Evolutionary conservation across 2,113 vertebrate genomes (phyloP).

Genomic region (Anser brachyrhynchus): DNA sequence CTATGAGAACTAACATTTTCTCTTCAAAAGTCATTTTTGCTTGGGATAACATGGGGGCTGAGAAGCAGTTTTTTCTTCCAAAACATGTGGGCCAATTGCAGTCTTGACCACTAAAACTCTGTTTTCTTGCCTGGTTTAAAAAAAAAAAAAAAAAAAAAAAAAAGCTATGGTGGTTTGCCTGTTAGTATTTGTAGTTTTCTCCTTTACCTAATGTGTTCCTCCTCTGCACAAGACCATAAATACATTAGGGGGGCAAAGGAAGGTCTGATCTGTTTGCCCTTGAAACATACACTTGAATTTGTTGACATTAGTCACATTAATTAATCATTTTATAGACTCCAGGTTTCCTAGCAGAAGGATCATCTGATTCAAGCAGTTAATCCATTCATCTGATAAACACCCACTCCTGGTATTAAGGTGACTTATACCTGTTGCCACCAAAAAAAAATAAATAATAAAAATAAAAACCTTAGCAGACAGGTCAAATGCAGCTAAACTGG

Average conservation of each 20-base stretch:
- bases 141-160: not conserved
- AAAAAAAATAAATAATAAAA: not conserved
- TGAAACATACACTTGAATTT: not conserved
- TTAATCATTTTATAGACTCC: not conserved
- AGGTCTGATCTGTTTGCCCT: not conserved
- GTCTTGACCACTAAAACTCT: not conserved
- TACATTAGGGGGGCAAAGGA: not conserved
- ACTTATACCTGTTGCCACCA: not conserved
- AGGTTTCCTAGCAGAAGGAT: not conserved
- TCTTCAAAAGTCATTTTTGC: not conserved
- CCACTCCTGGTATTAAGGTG: not conserved
- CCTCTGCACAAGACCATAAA: not conserved
- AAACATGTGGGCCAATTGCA: not conserved
- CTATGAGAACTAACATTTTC: not conserved
- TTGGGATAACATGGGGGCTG: not conserved
- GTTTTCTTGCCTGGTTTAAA: not conserved
- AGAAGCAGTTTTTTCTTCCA: not conserved
- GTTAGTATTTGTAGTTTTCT: not conserved
- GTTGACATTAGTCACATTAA: not conserved
- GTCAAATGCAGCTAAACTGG: not conserved
- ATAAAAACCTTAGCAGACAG: not conserved
- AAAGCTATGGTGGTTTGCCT: not conserved
- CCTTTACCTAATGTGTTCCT: not conserved
- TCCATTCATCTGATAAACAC: not conserved
- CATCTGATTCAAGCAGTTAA: not conserved